These are phyloP conservation scores for Entomobrya multifasciata DNA, from an alignment of 2,888 invertebrate species.

Conservation along the genomic window DNA sequence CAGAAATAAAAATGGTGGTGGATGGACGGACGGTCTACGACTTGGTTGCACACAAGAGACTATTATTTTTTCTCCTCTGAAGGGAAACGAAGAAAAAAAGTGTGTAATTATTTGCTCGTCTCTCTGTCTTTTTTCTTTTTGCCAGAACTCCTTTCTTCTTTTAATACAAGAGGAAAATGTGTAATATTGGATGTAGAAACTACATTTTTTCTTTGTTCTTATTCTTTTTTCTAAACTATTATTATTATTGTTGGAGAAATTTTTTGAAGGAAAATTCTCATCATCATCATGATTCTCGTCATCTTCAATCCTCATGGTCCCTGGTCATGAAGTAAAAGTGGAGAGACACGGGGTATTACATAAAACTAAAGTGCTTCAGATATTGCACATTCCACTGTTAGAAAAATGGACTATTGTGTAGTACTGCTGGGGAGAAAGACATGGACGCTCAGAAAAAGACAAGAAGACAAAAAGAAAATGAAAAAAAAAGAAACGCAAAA, in stretches of 20 bases:
- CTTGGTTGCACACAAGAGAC: slow-evolving; percentile 22
- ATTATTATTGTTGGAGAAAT: slow-evolving; percentile 14
- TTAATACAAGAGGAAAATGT: neutral
- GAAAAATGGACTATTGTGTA: slow-evolving; percentile 11
- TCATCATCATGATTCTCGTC: slow-evolving; percentile 32
- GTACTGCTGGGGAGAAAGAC: no score
- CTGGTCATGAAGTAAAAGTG: slow-evolving; percentile 14
- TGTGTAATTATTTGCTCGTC: slow-evolving; percentile 14
- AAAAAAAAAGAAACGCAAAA: neutral
- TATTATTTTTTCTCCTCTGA: neutral
- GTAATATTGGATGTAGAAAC: slow-evolving; percentile 38
- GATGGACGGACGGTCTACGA: no score
- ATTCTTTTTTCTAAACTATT: slow-evolving; percentile 7
- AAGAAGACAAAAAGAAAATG: no score
- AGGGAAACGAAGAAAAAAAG: neutral
- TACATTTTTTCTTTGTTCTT: neutral
- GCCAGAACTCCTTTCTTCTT: no score
- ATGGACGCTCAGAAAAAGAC: slow-evolving; percentile 12
- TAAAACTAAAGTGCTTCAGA: slow-evolving; percentile 55
- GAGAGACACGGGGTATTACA: slow-evolving; percentile 51
- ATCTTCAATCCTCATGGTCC: neutral
- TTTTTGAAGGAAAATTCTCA: slow-evolving; percentile 40
- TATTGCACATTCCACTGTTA: slow-evolving; percentile 54
- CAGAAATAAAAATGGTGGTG: no score
- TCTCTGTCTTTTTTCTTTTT: no score